These are phyloP conservation scores for Rhynchophorus ferrugineus DNA, from an alignment of 1,140 invertebrate genomes.

Conservation along the genomic window DNA sequence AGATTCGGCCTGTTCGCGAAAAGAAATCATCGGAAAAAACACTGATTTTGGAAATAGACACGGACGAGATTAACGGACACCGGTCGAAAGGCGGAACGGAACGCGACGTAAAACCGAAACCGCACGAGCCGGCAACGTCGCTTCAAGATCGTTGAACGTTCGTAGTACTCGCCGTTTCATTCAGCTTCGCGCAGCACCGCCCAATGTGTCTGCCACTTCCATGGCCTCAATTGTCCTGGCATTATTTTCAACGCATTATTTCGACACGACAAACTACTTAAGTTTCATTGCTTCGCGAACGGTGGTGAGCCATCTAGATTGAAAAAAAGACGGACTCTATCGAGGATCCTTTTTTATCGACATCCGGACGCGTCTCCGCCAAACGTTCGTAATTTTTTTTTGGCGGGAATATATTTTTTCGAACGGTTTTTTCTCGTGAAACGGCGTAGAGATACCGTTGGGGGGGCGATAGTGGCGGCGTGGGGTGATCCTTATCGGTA, in stretches of 20 bases:
- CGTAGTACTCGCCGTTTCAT: constrained; percentile 36
- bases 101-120: no score
- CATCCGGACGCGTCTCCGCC: neutral
- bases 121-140: constrained; percentile 19
- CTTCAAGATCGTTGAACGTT: constrained; percentile 33
- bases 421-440: no score
- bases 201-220: constrained; percentile 28
- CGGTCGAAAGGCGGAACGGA: no score
- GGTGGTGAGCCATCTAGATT: neutral
- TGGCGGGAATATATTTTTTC: neutral
- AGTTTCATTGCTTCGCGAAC: neutral
- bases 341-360: neutral
- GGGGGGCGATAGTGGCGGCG: constrained; percentile 4
- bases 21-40: no score
- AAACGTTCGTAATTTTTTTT: neutral
- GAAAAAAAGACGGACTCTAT: neutral
- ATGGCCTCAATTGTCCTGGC: neutral
- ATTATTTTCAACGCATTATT: constrained; percentile 16
- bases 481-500: neutral
- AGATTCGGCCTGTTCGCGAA: no score
- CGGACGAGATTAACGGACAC: no score
- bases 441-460: neutral
- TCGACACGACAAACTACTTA: constrained; percentile 3
- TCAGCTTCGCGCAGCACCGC: constrained; percentile 34
- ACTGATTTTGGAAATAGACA: no score